A percentile compares a stretch with the other conserved stretches of the same genome.
phyloP scores from a whole-genome alignment of 2,113 vertebrate species.

The Hassar affinis region DNA sequence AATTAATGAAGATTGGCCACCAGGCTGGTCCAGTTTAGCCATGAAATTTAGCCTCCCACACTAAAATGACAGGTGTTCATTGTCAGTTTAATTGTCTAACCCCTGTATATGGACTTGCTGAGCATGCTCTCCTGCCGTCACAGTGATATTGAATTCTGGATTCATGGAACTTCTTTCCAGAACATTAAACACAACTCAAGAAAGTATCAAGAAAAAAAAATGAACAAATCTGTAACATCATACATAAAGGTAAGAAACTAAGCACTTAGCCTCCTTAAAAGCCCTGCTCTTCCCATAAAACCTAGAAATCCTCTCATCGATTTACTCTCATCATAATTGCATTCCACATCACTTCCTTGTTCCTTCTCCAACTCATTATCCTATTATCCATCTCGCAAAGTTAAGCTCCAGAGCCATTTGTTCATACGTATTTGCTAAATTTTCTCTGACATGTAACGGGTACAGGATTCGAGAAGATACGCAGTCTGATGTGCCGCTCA shows the following conservation, averaged over 20 bases:
- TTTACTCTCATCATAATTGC: neutral
- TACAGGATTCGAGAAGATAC: neutral
- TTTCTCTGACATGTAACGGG: neutral
- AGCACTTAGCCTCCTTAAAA: neutral
- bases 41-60: no score
- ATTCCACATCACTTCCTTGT: neutral
- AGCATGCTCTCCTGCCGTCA: no score
- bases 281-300: neutral
- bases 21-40: no score
- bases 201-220: neutral
- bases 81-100: no score
- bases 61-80: no score
- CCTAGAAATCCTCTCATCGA: neutral
- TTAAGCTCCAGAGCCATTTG: neutral
- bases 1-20: no score
- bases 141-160: no score
- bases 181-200: neutral
- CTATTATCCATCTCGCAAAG: neutral
- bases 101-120: no score
- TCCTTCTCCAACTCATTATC: neutral
- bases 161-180: neutral
- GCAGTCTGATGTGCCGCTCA: neutral
- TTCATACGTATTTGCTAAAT: neutral
- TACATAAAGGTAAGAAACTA: no score
- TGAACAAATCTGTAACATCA: neutral